Base-by-base conservation (phyloP, 2,888 invertebrate species). In the Drosophila barbarae region DNA sequence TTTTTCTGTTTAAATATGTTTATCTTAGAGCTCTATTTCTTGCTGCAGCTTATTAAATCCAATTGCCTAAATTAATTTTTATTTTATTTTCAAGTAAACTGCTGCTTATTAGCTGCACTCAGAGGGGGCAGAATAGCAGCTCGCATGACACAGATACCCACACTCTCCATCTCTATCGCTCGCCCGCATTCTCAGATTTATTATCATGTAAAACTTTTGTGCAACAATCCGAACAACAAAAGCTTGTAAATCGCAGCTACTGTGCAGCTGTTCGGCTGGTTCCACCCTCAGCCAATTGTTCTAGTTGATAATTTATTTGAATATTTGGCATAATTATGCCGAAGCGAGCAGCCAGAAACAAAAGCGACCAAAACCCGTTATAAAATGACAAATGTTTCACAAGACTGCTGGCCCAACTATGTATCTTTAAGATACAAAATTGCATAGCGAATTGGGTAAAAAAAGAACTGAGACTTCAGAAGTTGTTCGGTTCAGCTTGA, bases 271-370 rank as follows among this genome's bases (percentile, higher is more conserved):
- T 38, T 51, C 66, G 58, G 50, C 64, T 50, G 39, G 39, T 32
- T 39, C 30, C 28, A 10, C 12, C 30, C 26, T 26, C 21, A 26
- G 56, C 15, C 72, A 76, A 74, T 78, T 81, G 78, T 78, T 78
- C 78, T 78, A 71, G 67, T 81, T 81, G 76, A 81, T 78, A 81
- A 78, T 81, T 81, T 81, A 78, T 81, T 78, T 78, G 76, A 78
- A 81, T 76, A 81, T 78, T 81, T 76, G 63, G 63, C 69, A 61
- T 76, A 81, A 81, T 81, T 77, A 71, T 55, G 58, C 36, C 55
- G 61, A n/a, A 26, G 42, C 42, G 28, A 59, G n/a, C 58, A 66
- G 13, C 44, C 7, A 46, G 38, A 59, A 59, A 59, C 59, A 59
- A 59, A 39, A 55, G 55, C 38, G 10, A 18, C 21, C 18, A 12